A percentile compares a stretch with the other conserved stretches of the same genome.
phyloP scores from a whole-genome alignment of 2,888 invertebrate genomes.

The Geophilus truncorum region DNA sequence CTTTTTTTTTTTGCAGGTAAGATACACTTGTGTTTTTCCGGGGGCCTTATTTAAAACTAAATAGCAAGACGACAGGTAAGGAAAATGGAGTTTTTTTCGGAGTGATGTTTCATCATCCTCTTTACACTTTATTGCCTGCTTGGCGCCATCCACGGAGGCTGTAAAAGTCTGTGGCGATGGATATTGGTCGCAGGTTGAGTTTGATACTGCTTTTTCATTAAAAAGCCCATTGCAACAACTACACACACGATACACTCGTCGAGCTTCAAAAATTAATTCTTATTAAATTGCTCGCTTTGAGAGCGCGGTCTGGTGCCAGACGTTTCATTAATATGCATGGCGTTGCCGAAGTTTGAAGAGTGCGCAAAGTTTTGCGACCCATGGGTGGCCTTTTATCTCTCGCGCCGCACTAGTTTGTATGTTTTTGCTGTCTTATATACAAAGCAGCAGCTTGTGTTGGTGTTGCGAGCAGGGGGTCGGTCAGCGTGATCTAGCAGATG shows the following conservation, averaged over 20 bases:
- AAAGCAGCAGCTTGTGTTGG: conserved; percentile 8
- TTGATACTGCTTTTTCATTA: conserved; percentile 4
- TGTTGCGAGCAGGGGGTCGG: conserved; percentile 1
- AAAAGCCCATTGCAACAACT: neutral
- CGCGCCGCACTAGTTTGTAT: neutral
- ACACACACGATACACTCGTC: neutral
- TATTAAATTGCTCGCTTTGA: neutral
- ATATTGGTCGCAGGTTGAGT: conserved; percentile 1
- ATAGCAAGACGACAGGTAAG: neutral
- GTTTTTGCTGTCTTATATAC: conserved; percentile 1
- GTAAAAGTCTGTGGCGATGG: conserved; percentile 7
- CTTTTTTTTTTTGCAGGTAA: neutral
- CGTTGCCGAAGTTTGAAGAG: neutral
- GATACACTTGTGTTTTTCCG: neutral
- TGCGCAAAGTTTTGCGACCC: neutral
- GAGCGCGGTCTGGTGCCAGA: neutral
- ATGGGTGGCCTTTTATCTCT: conserved; percentile 9
- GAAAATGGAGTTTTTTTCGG: neutral
- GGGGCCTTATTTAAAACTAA: neutral
- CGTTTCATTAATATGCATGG: conserved; percentile 2
- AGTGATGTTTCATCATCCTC: conserved; percentile 1
- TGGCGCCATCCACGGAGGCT: neutral
- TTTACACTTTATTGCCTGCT: neutral
- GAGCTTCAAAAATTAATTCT: neutral
- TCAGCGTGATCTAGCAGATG: conserved; percentile 3